Percentiles rank a stretch among this genome's conserved stretches.
Conservation (phyloP, 2,797 vertebrate species). For the Bradypodion pumilum region DNA sequence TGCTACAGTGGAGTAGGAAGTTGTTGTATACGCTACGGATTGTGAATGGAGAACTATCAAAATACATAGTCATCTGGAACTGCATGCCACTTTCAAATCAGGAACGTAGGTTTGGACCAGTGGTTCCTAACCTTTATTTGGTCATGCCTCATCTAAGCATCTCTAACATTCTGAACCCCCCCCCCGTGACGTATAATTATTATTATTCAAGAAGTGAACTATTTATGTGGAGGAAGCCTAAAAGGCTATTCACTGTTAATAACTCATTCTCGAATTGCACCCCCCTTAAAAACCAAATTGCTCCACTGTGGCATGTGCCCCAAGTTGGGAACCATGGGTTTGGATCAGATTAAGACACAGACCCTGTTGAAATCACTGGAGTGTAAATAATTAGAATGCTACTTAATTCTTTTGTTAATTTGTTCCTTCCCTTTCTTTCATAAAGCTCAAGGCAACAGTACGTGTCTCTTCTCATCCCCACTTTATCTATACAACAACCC, state of each 20-base stretch:
- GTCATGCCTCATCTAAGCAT: no score
- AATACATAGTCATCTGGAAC: background rate
- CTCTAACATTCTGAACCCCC: no score
- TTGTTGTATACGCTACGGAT: background rate
- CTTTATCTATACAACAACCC: background rate
- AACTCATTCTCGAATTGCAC: no score
- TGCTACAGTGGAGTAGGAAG: background rate
- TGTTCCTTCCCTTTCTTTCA: background rate
- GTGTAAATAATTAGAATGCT: background rate
- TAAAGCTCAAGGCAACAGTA: background rate
- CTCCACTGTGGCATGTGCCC: no score
- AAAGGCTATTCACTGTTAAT: no score
- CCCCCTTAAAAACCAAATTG: no score
- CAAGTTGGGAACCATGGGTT: no score
- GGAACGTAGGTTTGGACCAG: background rate
- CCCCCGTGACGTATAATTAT: no score
- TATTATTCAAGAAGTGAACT: no score
- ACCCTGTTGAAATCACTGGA: background rate
- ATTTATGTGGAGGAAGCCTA: no score
- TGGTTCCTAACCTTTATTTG: no score
- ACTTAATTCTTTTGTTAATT: background rate
- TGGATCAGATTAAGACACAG: no score
- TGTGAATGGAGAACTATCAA: background rate
- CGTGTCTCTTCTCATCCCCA: background rate
- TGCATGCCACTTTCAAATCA: background rate